Conservation (phyloP, 2,797 vertebrate genomes). For the Xiphorhynchus erythropygius region DNA sequence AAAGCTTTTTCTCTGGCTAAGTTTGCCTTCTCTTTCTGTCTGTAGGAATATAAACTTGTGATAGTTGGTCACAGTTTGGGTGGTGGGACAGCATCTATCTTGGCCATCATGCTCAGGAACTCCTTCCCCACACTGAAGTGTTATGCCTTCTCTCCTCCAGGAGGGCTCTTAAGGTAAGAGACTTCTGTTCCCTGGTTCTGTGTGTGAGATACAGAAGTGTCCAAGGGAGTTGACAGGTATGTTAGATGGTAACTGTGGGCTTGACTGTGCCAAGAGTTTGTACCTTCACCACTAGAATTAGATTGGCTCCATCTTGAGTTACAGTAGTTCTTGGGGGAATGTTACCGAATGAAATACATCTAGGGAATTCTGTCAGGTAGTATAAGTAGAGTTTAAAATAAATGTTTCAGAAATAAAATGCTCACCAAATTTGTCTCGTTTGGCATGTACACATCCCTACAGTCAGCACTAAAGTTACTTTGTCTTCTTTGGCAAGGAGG, state of each 20-base stretch:
- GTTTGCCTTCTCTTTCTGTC: neutral
- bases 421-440: neutral
- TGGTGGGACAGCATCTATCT: slow-evolving; percentile 86
- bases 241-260: neutral
- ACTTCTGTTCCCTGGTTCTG: neutral
- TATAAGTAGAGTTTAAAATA: neutral
- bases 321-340: rapidly evolving
- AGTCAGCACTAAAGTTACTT: neutral
- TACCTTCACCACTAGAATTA: neutral
- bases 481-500: neutral
- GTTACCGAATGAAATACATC: neutral
- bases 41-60: slow-evolving; percentile 92
- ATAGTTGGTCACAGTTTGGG: slow-evolving; percentile 95
- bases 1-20: neutral
- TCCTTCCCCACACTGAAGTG: slow-evolving; percentile 86
- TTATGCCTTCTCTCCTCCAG: slow-evolving; percentile 93
- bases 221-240: neutral
- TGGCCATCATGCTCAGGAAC: slow-evolving; percentile 84
- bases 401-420: neutral
- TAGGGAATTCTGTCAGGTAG: neutral
- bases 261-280: neutral
- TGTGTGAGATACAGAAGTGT: neutral
- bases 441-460: rapidly evolving
- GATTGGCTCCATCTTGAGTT: neutral
- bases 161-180: slow-evolving; percentile 91